phyloP scores from a whole-genome alignment of 2,113 vertebrate species.

The Microcebus murinus region DNA sequence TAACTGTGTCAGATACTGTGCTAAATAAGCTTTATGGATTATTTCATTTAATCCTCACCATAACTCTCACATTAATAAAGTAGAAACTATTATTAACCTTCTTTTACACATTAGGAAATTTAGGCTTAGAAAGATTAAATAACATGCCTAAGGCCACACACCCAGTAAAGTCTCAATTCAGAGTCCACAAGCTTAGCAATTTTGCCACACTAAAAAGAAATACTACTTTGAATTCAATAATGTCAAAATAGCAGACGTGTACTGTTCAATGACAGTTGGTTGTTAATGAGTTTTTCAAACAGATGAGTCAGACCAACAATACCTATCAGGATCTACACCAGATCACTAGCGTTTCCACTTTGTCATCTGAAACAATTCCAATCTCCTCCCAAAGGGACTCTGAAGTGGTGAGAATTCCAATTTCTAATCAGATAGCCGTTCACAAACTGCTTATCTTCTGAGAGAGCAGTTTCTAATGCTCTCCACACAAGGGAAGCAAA shows the following conservation, averaged over 20 bases:
- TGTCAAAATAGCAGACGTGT: neutral
- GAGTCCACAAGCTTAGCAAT: neutral
- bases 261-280: neutral
- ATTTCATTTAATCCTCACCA: conserved; percentile 38
- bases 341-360: neutral
- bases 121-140: conserved; percentile 5
- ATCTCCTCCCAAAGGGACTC: neutral
- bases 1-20: neutral
- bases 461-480: neutral
- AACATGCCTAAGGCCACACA: neutral
- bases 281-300: neutral
- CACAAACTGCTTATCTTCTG: neutral
- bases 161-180: neutral
- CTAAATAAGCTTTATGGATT: neutral
- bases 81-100: neutral
- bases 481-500: neutral
- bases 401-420: neutral
- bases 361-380: neutral
- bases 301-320: neutral
- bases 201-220: neutral
- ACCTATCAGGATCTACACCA: neutral
- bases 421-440: neutral
- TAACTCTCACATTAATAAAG: neutral
- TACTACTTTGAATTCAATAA: neutral
- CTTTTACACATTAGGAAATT: conserved; percentile 17